Percentiles rank a stretch among this genome's conserved stretches.
phyloP scores from a whole-genome alignment of 2,888 invertebrate species.

The Polia nebulosa region DNA sequence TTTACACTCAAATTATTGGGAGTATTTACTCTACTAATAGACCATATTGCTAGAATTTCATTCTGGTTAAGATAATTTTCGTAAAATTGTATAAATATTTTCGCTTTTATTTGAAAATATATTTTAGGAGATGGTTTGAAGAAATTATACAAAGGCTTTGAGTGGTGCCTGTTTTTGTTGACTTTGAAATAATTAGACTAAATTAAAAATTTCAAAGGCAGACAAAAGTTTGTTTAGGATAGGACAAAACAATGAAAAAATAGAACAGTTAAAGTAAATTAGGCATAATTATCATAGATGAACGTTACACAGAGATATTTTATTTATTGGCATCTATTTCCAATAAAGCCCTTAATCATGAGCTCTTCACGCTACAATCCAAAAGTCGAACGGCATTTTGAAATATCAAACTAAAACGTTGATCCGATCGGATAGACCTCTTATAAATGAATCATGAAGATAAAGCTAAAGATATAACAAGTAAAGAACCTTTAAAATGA shows the following conservation, averaged over 20 bases:
- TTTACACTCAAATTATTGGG: slow-evolving; percentile 21
- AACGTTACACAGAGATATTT: background rate
- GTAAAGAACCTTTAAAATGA: slow-evolving; percentile 35
- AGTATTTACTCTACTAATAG: slow-evolving; percentile 42
- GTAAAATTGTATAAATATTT: background rate
- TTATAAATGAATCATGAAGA: slow-evolving; percentile 52
- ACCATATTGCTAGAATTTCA: slow-evolving; percentile 23
- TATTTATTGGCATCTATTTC: background rate
- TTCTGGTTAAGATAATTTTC: slow-evolving; percentile 8
- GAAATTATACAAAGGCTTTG: background rate
- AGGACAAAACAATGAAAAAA: background rate
- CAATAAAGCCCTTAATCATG: slow-evolving; percentile 4
- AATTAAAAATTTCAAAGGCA: background rate
- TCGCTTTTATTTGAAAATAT: background rate
- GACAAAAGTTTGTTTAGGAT: background rate
- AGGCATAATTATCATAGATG: too few relatives aligned
- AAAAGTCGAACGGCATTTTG: slow-evolving; percentile 14
- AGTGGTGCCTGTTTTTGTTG: background rate
- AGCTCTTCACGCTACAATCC: slow-evolving; percentile 13
- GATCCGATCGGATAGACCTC: slow-evolving; percentile 29
- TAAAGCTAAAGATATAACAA: slow-evolving; percentile 28
- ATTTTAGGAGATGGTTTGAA: background rate
- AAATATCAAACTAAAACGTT: slow-evolving; percentile 35
- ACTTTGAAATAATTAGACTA: background rate
- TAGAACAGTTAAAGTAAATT: background rate